phyloP scores from a whole-genome alignment of 2,113 vertebrate genomes.

The Catharus fuscescens region DNA sequence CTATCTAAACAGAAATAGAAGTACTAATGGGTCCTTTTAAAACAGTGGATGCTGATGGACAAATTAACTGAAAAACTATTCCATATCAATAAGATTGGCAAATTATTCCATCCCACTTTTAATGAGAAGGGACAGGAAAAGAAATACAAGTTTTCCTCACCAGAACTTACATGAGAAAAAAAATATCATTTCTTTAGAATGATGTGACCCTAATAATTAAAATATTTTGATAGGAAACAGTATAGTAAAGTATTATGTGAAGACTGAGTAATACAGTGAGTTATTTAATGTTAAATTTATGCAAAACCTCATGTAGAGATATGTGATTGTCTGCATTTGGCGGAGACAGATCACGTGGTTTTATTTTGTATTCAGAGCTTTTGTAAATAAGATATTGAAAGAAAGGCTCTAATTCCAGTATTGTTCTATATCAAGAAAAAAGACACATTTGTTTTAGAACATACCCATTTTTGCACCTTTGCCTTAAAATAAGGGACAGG shows the following conservation, averaged over 20 bases:
- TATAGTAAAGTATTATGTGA: neutral
- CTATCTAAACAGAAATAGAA: neutral
- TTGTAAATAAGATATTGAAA: neutral
- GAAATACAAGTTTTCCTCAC: neutral
- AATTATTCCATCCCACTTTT: neutral
- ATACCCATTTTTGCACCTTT: neutral
- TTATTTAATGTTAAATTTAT: neutral
- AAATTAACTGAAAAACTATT: neutral
- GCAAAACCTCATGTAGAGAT: neutral
- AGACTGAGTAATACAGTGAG: neutral
- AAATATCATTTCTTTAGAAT: neutral
- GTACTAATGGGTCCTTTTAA: neutral
- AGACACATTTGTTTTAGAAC: neutral
- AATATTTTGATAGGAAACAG: neutral
- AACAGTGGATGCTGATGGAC: neutral
- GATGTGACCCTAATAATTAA: neutral
- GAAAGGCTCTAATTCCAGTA: neutral
- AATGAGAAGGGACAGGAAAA: neutral
- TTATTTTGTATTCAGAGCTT: neutral
- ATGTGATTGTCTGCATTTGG: fast-evolving
- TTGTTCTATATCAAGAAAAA: neutral
- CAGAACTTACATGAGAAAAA: neutral
- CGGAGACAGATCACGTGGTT: neutral
- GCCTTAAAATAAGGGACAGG: neutral
- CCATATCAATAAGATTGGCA: neutral